These are phyloP conservation scores for Pyrochroa serraticornis DNA, from an alignment of 2,888 invertebrate species.

Conservation along the genomic window DNA sequence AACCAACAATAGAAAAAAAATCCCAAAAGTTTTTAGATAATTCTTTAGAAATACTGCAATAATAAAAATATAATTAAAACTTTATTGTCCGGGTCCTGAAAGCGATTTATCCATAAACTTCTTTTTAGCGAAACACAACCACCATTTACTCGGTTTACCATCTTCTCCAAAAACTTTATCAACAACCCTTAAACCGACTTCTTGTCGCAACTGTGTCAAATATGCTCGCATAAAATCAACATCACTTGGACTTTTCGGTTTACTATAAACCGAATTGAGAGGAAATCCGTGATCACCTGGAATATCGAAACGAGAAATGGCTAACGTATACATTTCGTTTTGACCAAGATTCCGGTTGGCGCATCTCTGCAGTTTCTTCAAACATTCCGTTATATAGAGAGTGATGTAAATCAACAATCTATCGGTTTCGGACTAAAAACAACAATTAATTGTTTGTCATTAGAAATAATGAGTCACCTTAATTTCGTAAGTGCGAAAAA, in stretches of 20 bases:
- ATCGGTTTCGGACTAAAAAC: conserved; percentile 89
- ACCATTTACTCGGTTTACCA: conserved; percentile 99
- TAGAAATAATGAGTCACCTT: conserved; percentile 67
- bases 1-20: neutral
- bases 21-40: neutral
- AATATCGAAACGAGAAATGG: conserved; percentile 93
- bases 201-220: conserved; percentile 92
- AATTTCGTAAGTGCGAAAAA: conserved; percentile 98
- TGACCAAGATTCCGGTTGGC: conserved; percentile 85
- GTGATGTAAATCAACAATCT: conserved; percentile 96
- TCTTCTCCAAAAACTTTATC: conserved; percentile 92
- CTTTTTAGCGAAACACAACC: conserved; percentile 98
- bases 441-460: conserved; percentile 13
- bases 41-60: neutral
- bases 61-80: conserved; percentile 10
- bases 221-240: conserved; percentile 91
- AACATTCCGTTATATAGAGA: conserved; percentile 95
- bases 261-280: conserved; percentile 76
- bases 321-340: conserved; percentile 96
- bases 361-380: conserved; percentile 93
- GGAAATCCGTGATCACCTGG: conserved; percentile 96
- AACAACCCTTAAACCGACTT: conserved; percentile 88
- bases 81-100: conserved; percentile 83
- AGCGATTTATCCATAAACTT: conserved; percentile 99
- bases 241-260: conserved; percentile 78